These are phyloP conservation scores for Nebria ingens DNA, from an alignment of 1,140 invertebrate genomes.

Conservation along the genomic window DNA sequence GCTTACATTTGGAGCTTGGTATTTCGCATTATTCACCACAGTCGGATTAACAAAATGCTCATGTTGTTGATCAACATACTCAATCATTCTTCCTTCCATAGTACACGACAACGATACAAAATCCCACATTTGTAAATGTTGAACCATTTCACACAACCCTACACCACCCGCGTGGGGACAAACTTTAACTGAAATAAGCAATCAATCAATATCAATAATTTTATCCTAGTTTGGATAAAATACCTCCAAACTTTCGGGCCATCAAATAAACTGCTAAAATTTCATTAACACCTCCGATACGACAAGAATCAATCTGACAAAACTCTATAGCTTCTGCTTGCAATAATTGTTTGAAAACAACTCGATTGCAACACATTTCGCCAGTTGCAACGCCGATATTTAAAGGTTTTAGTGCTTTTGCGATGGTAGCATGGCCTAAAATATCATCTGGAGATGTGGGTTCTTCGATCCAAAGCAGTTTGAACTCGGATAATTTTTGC, in stretches of 20 bases:
- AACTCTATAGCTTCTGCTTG: constrained; percentile 68
- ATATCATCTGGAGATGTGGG: constrained; percentile 88
- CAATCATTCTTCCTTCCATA: constrained; percentile 61
- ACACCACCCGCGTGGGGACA: constrained; percentile 90
- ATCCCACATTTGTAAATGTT: constrained; percentile 86
- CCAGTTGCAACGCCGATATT: constrained; percentile 82
- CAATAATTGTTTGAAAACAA: constrained; percentile 88
- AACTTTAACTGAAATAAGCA: constrained; percentile 59
- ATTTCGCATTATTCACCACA: constrained; percentile 55
- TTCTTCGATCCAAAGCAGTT: constrained; percentile 84
- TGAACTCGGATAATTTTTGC: constrained; percentile 59
- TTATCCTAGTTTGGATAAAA: constrained; percentile 8
- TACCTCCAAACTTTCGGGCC: constrained; percentile 64
- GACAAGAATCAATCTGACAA: constrained; percentile 83
- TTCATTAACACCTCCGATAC: constrained; percentile 83
- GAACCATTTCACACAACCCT: constrained; percentile 86
- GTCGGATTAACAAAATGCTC: constrained; percentile 70
- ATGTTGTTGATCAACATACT: constrained; percentile 83
- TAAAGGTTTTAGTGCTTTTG: constrained; percentile 48
- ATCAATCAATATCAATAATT: not conserved
- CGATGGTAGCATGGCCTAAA: constrained; percentile 68
- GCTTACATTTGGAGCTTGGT: constrained; percentile 59
- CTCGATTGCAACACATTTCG: constrained; percentile 83
- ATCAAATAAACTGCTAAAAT: constrained; percentile 80
- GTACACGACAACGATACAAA: constrained; percentile 61